Evolutionary conservation across 2,888 invertebrate genomes (phyloP), one percentile per base, ranked within the genome.

Genomic region (Dastarcus helophoroides): DNA sequence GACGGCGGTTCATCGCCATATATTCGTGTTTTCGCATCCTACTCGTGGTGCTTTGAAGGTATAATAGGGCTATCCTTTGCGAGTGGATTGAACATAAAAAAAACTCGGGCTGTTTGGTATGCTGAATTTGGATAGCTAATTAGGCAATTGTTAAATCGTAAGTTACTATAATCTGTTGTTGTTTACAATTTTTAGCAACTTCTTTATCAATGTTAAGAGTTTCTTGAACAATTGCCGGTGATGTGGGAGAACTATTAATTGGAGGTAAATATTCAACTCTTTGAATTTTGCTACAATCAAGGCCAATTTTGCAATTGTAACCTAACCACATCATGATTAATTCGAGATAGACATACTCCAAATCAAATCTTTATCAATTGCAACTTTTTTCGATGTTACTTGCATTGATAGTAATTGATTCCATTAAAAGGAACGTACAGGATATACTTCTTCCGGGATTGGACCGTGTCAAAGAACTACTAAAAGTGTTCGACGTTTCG

Each of bases 111-210:
- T 39, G 43, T 36, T 47, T 32, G 22, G 23, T 22, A 23, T 19
- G 4, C 39, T 54, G 51, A 13, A 54, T 47, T 25, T 48, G 41
- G 37, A 48, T 41, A 11, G 38, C 33, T 14, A 35, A 17, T 33
- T 38, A 32, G 13, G 32, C 34, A 22, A 42, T 56, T 1, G 49
- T 50, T 27, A 53, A 45, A 44, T 56, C 53, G 32, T 53, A 54
- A 3, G 53, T 47, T 5, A 44, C 50, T 5, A 40, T 43, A 27
- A 53, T 48, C 6, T 43, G 6, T 29, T 14, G 3, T 36, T 53
- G 44, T 2, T 41, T 2, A 42, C 48, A 48, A 29, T 48, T 40
- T 33, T 38, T 37, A 32, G 47, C 42, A 35, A 49, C 39, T 36
- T 48, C 32, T 43, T 21, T 29, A 6, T 42, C 37, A 11, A 36